Base-by-base conservation (phyloP, 2,797 vertebrate genomes). In the Myripristis jacobus region DNA sequence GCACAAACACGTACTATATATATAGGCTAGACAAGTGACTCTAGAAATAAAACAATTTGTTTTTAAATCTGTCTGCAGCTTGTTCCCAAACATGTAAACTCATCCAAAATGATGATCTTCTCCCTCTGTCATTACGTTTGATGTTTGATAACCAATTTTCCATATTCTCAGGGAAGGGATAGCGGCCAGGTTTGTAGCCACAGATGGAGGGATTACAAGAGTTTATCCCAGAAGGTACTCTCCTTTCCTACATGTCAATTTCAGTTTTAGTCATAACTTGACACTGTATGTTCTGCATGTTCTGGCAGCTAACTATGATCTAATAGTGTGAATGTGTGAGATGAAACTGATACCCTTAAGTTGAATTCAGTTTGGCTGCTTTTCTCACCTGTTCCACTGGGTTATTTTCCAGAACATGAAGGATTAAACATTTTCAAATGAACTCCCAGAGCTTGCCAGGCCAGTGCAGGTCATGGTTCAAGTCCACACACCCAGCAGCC, bases 191-290 rank as follows among this genome's bases (percentile, higher is more conserved):
- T 99, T 99, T 90, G 97, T 99, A 59, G 95, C 96, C 75, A 99
- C 98, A 25, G 98, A 99, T 87, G 98, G 97, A 81, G 98, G 98
- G 79, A 96, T 99, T 86, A 99, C 98, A 55, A 95, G 98, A 92
- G 94, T 99, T 66, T 97, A 94, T 89, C 97, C 98, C 0, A 97
- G 95, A 94, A 97, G 95, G 98, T 99, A 95, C 89, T 83, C 46
- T 63, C 65, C 2, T 24, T 15, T 58, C 22, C 21, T 63, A 65
- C 41, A 48, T 73, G 74, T 74, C 77, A 38, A 57, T 70, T 77
- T 58, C 59, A 31, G 56, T 48, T 11, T 29, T 18, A 34, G 48
- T 21, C 6, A n/a, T 69, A 36, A 4, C 54, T 31, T 15, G 34
- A 13, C 58, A 13, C 10, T 62, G 1, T 75, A 25, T 53, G 46